Conservation (phyloP, 2,113 vertebrate genomes). For the Catharus minimus region DNA sequence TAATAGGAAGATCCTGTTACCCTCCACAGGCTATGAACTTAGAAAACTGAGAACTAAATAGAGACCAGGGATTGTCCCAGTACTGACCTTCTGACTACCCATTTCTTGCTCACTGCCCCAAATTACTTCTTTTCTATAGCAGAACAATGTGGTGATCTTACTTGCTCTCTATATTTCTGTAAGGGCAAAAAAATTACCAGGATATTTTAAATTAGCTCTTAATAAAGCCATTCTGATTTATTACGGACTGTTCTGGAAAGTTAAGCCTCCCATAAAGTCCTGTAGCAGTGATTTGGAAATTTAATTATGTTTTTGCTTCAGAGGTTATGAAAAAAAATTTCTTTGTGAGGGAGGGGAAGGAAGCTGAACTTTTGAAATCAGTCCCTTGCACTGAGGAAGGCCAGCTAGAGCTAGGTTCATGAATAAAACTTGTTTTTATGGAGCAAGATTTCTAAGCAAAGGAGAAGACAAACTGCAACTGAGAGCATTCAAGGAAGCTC, state of each 20-base stretch:
- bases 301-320: background rate
- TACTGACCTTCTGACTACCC: background rate
- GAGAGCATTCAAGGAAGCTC: background rate
- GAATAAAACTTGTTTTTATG: background rate
- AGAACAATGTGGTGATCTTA: background rate
- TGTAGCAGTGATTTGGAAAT: slow-evolving; percentile 14
- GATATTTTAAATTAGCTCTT: slow-evolving; percentile 8
- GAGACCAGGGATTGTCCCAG: background rate
- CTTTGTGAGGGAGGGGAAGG: background rate
- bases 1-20: background rate
- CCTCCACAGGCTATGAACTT: background rate
- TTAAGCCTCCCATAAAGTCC: slow-evolving; percentile 4
- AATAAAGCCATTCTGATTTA: slow-evolving; percentile 5
- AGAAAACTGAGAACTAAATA: background rate
- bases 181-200: background rate
- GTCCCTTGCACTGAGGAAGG: background rate
- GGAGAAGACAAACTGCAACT: background rate
- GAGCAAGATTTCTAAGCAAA: background rate
- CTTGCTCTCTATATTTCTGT: background rate
- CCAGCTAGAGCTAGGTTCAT: background rate
- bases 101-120: background rate
- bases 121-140: background rate
- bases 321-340: background rate
- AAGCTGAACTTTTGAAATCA: background rate
- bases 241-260: background rate